Base-by-base conservation (phyloP, 2,113 vertebrate species). In the Protobothrops flavoviridis region DNA sequence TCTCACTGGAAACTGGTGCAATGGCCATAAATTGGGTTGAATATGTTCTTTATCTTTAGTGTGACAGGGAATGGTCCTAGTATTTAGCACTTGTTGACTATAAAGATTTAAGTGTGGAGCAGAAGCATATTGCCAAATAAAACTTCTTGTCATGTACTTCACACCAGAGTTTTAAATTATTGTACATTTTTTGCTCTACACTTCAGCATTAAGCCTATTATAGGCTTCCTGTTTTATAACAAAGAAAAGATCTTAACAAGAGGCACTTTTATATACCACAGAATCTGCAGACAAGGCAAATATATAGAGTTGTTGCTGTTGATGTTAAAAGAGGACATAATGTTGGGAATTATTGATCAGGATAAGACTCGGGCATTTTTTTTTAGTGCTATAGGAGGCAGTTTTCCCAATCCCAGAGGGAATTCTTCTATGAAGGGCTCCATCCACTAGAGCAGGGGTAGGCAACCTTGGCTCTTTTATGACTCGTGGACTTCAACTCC, bases 391-490 rank as follows among this genome's bases (percentile, higher is more conserved):
- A 93, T 12, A 0, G 95, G 95, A 96, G 93, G 2, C 93, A 96
- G 96, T 92, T 94, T 95, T 94, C 95, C 94, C 86, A 93, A 96
- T 95, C 93, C 13, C 53, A 55, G 13, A 95, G 96, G 96, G 96
- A 96, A 94, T 61, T 94, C 94, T 97, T 95, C 95, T 95, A 96
- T 95, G 95, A 93, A 92, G 92, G 94, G 94, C 95, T 55, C 53
- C 13, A 15, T 55, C 53, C 53, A 55, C 53, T 55, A 55, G 53
- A 55, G 53, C 45, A 45, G 45, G 45, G 45, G 4, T 45, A 45
- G 5, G 5, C 45, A 45, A 45, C 45, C 45, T 45, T 45, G 45
- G 45, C 45, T 45, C 45, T 45, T 45, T 45, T 45, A 45, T 45
- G 45, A 45, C 45, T 45, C 4, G 45, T 45, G 45, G 45, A 45